A percentile compares a stretch with the other conserved stretches of the same genome.
Conservation (phyloP, 2,113 vertebrate genomes). For the Gallinago paraguaiae region DNA sequence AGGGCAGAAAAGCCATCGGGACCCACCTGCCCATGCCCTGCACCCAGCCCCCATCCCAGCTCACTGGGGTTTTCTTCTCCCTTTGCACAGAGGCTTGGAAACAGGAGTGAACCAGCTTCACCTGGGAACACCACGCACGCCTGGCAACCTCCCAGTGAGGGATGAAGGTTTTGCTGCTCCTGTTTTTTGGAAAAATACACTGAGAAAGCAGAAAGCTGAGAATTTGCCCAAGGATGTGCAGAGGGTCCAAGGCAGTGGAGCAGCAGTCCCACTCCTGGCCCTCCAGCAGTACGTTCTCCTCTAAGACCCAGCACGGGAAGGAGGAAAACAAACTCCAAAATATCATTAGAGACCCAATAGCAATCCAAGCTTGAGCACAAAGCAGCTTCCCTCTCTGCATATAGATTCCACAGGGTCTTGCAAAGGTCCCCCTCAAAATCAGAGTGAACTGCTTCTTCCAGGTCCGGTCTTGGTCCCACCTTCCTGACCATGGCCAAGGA, state of each 20-base stretch:
- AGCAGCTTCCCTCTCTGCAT: background rate
- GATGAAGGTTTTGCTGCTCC: background rate
- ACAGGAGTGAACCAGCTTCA: background rate
- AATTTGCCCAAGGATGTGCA: fast-evolving
- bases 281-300: background rate
- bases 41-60: background rate
- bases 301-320: background rate
- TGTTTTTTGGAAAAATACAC: background rate
- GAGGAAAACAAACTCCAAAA: background rate
- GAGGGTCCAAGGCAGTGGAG: fast-evolving
- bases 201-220: background rate
- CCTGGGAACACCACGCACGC: background rate
- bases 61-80: background rate
- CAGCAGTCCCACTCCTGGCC: background rate
- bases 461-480: background rate
- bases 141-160: background rate
- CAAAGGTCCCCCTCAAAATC: background rate
- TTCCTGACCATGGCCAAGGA: background rate
- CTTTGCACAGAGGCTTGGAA: background rate
- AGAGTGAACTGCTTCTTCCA: background rate
- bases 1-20: background rate
- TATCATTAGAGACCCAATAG: background rate
- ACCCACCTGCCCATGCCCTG: background rate
- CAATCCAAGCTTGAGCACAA: background rate
- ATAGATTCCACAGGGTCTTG: background rate